Evolutionary conservation across 2,113 vertebrate species (phyloP).

Genomic region (Siniperca knerii): DNA sequence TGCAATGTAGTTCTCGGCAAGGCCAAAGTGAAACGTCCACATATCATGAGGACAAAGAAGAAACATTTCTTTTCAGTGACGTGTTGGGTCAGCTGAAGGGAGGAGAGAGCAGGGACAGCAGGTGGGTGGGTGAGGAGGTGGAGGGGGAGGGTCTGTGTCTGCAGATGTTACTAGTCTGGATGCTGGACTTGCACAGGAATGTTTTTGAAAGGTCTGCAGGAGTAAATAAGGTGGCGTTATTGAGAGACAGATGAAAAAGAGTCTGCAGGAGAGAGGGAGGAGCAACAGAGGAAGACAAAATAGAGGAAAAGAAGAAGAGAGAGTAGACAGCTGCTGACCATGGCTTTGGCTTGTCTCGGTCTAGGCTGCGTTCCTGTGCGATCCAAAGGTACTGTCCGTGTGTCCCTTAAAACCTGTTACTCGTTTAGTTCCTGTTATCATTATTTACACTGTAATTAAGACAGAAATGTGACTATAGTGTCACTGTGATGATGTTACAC

Average conservation of each 20-base stretch:
- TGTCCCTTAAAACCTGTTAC: not conserved
- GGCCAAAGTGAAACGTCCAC: not conserved
- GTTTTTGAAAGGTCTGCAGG: slow-evolving; percentile 38
- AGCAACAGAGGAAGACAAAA: slow-evolving; percentile 22
- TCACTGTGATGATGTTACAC: not conserved
- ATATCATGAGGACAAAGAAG: not conserved
- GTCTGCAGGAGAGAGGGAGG: slow-evolving; percentile 35
- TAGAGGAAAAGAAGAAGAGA: slow-evolving; percentile 20
- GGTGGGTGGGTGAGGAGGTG: slow-evolving; percentile 50
- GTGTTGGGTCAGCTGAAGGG: slow-evolving; percentile 46
- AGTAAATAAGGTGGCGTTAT: slow-evolving; percentile 24
- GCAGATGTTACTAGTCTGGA: slow-evolving; percentile 72
- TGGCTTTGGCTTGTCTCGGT: slow-evolving; percentile 78
- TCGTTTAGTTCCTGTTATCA: not conserved
- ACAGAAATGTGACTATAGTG: not conserved
- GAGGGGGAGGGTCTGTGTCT: slow-evolving; percentile 62
- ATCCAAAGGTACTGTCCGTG: slow-evolving; percentile 71
- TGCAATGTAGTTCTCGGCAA: not conserved
- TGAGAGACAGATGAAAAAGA: slow-evolving; percentile 49
- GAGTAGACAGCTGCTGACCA: slow-evolving; percentile 44
- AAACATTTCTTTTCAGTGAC: slow-evolving; percentile 9
- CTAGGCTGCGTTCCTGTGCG: slow-evolving; percentile 62
- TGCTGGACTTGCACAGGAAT: slow-evolving; percentile 55
- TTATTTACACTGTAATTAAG: not conserved
- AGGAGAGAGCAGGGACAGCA: slow-evolving; percentile 60